phyloP scores from a whole-genome alignment of 1,140 invertebrate species.

The Dinoponera quadriceps region DNA sequence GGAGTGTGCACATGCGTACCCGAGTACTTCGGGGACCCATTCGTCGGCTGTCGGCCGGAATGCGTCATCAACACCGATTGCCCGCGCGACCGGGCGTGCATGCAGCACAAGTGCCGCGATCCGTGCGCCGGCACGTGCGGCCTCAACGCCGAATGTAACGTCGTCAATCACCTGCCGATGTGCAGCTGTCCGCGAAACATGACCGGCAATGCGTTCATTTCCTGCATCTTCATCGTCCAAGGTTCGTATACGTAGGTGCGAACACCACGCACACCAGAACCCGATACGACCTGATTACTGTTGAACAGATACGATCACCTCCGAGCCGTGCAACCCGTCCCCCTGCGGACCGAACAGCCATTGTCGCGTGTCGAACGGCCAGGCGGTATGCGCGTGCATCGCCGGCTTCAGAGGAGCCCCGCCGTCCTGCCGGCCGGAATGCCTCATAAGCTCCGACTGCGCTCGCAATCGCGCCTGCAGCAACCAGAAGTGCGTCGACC shows the following conservation, averaged over 20 bases:
- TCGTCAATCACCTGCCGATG: conserved; percentile 91
- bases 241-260: conserved; percentile 79
- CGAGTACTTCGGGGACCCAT: conserved; percentile 89
- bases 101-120: conserved; percentile 89
- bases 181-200: conserved; percentile 90
- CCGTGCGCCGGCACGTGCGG: conserved; percentile 91
- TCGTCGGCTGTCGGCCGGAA: conserved; percentile 88
- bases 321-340: conserved; percentile 87
- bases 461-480: conserved; percentile 88
- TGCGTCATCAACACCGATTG: conserved; percentile 92
- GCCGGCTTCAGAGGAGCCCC: conserved; percentile 89
- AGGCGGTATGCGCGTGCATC: conserved; percentile 90
- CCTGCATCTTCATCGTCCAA: conserved; percentile 85
- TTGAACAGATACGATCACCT: conserved; percentile 65
- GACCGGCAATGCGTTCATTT: conserved; percentile 90
- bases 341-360: conserved; percentile 89
- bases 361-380: conserved; percentile 88
- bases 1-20: conserved; percentile 88
- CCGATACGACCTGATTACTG: neutral
- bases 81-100: conserved; percentile 89
- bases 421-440: conserved; percentile 90
- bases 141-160: conserved; percentile 89
- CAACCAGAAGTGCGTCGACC: conserved; percentile 90
- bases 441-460: conserved; percentile 89
- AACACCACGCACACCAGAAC: neutral